A percentile compares a stretch with the other conserved stretches of the same genome.
phyloP scores from a whole-genome alignment of 92 coral and sea anemone genomes.

The Phenganax stokvisi region DNA sequence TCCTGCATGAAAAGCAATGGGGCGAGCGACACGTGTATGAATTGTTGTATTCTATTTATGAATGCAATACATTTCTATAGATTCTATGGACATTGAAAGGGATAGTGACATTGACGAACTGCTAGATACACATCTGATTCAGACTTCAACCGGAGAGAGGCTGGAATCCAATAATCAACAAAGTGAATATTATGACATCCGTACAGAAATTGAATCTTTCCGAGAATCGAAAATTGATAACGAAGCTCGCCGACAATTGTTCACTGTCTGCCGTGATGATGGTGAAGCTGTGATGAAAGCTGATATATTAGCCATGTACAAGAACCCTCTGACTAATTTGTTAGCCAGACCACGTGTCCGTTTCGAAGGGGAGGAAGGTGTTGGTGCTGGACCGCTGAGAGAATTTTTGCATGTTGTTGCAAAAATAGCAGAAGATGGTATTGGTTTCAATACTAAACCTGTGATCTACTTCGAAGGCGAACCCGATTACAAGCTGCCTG shows the following conservation, averaged over 20 bases:
- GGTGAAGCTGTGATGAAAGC: constrained; percentile 30
- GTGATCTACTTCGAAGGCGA: constrained; percentile 13
- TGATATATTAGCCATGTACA: constrained; percentile 6
- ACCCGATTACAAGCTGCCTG: constrained; percentile 16
- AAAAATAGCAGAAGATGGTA: constrained; percentile 2
- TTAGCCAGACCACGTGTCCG: background rate
- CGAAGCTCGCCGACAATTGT: constrained; percentile 34
- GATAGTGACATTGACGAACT: constrained; percentile 6
- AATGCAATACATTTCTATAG: too few species aligned
- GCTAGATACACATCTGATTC: background rate
- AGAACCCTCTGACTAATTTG: background rate
- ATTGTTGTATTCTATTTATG: too few species aligned
- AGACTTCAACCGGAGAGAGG: background rate
- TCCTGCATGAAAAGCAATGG: too few species aligned
- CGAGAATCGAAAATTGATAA: constrained; percentile 6
- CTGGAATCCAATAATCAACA: background rate
- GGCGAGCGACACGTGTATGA: too few species aligned
- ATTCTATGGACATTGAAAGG: background rate
- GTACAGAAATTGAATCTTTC: background rate
- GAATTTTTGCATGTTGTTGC: background rate
- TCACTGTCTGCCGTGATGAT: constrained; percentile 41
- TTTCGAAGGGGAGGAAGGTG: constrained; percentile 6
- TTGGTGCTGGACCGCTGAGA: constrained; percentile 3
- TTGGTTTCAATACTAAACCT: background rate
- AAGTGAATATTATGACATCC: background rate